Conservation (phyloP, 92 coral and sea anemone species). For the Porites lobata region DNA sequence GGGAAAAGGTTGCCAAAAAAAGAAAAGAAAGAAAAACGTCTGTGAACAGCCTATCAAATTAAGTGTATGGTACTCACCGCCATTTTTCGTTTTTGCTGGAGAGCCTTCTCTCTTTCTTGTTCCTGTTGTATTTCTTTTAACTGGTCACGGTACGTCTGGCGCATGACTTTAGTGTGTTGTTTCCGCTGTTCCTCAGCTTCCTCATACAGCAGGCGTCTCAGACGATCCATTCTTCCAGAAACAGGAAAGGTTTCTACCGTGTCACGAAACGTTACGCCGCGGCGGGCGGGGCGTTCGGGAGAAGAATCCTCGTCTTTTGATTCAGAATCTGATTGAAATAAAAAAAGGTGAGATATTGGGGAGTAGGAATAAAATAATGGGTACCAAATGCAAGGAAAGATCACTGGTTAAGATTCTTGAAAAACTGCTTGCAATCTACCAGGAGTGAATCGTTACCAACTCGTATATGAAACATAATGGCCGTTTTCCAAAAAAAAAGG, state of each 20-base stretch:
- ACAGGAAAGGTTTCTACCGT: slow-evolving; percentile 90
- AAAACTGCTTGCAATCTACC: too few relatives aligned
- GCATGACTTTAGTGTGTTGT: slow-evolving; percentile 73
- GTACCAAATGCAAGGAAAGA: too few relatives aligned
- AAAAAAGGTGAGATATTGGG: background rate
- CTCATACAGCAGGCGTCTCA: slow-evolving; percentile 83
- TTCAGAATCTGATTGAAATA: background rate
- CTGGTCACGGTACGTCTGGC: slow-evolving; percentile 77
- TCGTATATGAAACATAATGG: too few relatives aligned
- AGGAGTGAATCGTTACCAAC: too few relatives aligned
- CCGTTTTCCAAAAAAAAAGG: too few relatives aligned
- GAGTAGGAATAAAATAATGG: background rate
- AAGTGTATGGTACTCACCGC: slow-evolving; percentile 32
- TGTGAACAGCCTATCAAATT: too few relatives aligned
- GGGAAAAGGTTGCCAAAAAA: too few relatives aligned
- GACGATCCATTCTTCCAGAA: slow-evolving; percentile 90
- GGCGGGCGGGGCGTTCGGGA: slow-evolving; percentile 59
- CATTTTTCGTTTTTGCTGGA: slow-evolving; percentile 59
- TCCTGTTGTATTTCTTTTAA: slow-evolving; percentile 76
- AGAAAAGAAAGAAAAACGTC: too few relatives aligned
- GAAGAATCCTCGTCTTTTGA: slow-evolving; percentile 33
- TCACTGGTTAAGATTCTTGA: too few relatives aligned
- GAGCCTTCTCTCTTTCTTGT: slow-evolving; percentile 47
- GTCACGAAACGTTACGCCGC: slow-evolving; percentile 92
- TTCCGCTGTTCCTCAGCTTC: slow-evolving; percentile 86